These are phyloP conservation scores for Eupithecia insigniata DNA, from an alignment of 2,888 invertebrate genomes.

Conservation along the genomic window DNA sequence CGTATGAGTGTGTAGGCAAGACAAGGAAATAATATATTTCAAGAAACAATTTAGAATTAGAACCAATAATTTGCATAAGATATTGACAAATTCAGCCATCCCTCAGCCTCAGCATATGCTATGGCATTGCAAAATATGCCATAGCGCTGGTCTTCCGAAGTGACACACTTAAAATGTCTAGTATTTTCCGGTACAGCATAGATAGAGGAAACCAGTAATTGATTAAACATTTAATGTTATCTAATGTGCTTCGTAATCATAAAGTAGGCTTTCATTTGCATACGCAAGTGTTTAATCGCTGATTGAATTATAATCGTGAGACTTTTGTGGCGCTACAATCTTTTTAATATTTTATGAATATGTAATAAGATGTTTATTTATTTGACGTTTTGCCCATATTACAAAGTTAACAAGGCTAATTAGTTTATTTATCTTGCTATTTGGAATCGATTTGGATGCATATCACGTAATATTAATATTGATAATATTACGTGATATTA, in stretches of 20 bases:
- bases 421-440: constrained; percentile 15
- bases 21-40: too few relatives aligned
- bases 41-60: too few relatives aligned
- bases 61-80: not conserved
- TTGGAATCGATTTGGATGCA: constrained; percentile 14
- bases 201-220: not conserved
- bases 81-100: not conserved
- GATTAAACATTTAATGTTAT: not conserved
- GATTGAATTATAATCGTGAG: not conserved
- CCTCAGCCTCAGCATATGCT: not conserved
- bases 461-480: constrained; percentile 30
- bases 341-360: not conserved
- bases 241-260: constrained; percentile 4
- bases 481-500: not conserved
- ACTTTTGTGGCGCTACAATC: not conserved
- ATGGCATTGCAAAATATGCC: not conserved
- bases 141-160: not conserved
- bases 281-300: not conserved
- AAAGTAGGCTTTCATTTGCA: not conserved
- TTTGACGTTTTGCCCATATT: constrained; percentile 10
- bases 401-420: constrained; percentile 14
- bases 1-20: too few relatives aligned
- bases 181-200: not conserved
- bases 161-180: not conserved
- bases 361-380: not conserved